Evolutionary conservation across 2,888 invertebrate genomes (phyloP).

Genomic region (Agrochola circellaris): DNA sequence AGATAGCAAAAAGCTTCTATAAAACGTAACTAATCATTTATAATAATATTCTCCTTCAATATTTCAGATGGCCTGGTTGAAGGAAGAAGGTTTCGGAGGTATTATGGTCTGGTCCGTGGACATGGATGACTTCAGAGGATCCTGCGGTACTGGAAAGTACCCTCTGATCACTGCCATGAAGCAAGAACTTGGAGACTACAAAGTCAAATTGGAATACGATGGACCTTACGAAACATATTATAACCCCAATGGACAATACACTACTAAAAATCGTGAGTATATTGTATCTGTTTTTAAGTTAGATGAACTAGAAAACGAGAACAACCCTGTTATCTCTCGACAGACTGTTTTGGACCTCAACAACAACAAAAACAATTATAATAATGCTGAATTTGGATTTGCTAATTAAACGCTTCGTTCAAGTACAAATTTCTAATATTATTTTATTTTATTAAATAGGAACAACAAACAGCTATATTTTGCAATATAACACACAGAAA

Average conservation of each 20-base stretch:
- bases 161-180: constrained; percentile 97
- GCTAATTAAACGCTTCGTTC: not conserved
- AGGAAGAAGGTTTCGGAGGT: constrained; percentile 98
- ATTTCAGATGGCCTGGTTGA: constrained; percentile 96
- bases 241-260: constrained; percentile 94
- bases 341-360: not conserved
- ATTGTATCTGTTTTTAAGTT: not conserved
- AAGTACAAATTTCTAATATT: not conserved
- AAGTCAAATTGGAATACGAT: constrained; percentile 95
- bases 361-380: not conserved
- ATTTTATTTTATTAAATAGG: too few species aligned
- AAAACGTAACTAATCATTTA: not conserved
- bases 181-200: constrained; percentile 95
- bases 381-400: not conserved
- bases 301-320: not conserved
- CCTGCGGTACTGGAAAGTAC: constrained; percentile 97
- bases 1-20: too few species aligned
- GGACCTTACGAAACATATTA: constrained; percentile 95
- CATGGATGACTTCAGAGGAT: constrained; percentile 98
- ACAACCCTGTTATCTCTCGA: not conserved
- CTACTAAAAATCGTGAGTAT: constrained; percentile 96
- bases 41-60: not conserved
- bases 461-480: too few species aligned
- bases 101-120: constrained; percentile 99
- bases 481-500: too few species aligned